Percentiles rank a stretch among this genome's conserved stretches.
Evolutionary conservation across 1,140 invertebrate genomes (phyloP).

Genomic region (Eueides isabella): DNA sequence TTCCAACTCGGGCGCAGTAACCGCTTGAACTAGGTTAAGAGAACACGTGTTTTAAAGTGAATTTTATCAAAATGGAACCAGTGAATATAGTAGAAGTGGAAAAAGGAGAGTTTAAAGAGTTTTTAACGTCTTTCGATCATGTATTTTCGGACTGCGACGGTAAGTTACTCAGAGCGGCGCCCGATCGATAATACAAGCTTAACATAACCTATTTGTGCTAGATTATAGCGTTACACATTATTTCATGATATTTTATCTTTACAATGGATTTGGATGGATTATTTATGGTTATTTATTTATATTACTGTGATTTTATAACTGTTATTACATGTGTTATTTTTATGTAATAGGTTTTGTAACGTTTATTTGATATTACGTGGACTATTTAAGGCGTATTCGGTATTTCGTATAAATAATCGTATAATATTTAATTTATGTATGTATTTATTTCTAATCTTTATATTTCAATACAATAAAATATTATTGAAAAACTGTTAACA

Average conservation of each 20-base stretch:
- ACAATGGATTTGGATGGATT: neutral
- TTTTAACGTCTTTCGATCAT: slow-evolving; percentile 71
- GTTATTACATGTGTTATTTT: neutral
- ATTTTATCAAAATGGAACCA: slow-evolving; percentile 49
- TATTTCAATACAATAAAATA: no score
- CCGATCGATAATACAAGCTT: slow-evolving; percentile 8
- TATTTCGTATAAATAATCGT: no score
- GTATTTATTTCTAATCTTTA: no score
- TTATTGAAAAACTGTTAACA: no score
- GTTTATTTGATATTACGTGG: neutral
- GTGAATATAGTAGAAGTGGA: slow-evolving; percentile 56
- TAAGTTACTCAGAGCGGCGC: slow-evolving; percentile 48
- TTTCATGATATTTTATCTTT: neutral
- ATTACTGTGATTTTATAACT: neutral
- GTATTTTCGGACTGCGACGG: slow-evolving; percentile 77
- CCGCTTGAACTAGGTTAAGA: slow-evolving; percentile 45
- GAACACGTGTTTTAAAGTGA: slow-evolving; percentile 54
- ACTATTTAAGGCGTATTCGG: no score
- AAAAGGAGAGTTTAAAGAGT: slow-evolving; percentile 54
- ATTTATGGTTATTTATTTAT: neutral
- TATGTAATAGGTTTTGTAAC: neutral
- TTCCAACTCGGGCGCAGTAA: slow-evolving; percentile 46
- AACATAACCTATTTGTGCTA: neutral
- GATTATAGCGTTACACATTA: neutral
- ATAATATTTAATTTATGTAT: no score